phyloP scores from a whole-genome alignment of 2,797 vertebrate species.

The Thamnophis elegans region DNA sequence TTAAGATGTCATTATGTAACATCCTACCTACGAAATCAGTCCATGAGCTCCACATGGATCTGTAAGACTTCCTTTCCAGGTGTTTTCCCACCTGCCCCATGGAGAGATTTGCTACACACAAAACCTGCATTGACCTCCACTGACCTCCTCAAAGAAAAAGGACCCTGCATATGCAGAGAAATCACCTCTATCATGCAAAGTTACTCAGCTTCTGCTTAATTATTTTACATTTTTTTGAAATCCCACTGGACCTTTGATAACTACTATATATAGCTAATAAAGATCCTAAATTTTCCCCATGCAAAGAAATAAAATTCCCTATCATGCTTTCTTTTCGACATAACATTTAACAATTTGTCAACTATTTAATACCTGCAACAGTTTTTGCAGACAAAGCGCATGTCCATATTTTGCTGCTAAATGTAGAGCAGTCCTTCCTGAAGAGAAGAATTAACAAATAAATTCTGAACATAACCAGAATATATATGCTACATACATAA shows the following conservation, averaged over 20 bases:
- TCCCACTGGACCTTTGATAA: background rate
- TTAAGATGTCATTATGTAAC: background rate
- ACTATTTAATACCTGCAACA: slow-evolving; percentile 85
- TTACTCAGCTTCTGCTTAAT: background rate
- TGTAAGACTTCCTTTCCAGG: background rate
- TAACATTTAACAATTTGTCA: background rate
- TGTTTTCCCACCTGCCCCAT: background rate
- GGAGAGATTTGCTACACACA: background rate
- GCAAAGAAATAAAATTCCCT: background rate
- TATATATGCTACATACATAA: background rate
- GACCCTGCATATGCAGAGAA: background rate
- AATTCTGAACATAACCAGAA: background rate
- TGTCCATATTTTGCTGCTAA: slow-evolving; percentile 91
- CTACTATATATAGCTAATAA: background rate
- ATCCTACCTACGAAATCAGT: background rate
- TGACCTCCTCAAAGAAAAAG: background rate
- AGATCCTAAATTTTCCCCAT: background rate
- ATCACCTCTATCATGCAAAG: background rate
- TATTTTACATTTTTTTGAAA: background rate
- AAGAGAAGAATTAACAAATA: slow-evolving; percentile 7
- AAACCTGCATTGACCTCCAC: background rate
- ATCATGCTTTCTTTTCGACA: background rate
- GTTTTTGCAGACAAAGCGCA: slow-evolving; percentile 90
- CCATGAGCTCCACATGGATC: background rate
- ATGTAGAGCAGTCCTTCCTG: slow-evolving; percentile 93